Percentiles rank a stretch among this genome's conserved stretches.
Evolutionary conservation across 2,888 invertebrate genomes (phyloP).

Genomic region (Drosophila limbata): DNA sequence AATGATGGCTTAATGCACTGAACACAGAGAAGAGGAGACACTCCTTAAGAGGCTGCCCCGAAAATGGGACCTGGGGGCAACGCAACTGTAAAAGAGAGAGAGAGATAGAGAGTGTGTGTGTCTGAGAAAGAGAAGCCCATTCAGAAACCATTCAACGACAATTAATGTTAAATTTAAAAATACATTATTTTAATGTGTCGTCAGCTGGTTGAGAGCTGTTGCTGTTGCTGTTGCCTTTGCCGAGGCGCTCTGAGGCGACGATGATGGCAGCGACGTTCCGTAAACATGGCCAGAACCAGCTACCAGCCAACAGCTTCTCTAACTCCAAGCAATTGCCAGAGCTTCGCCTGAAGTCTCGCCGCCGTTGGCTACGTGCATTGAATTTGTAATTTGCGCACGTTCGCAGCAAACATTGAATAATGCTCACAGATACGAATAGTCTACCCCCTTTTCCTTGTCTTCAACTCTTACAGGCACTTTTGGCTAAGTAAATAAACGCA

Average conservation of each 20-base stretch:
- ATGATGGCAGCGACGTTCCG: slow-evolving; percentile 60
- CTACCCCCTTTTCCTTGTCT: slow-evolving; percentile 2
- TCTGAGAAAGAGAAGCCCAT: slow-evolving; percentile 41
- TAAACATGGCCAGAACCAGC: slow-evolving; percentile 52
- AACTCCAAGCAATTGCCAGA: slow-evolving; percentile 2
- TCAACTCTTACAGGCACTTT: slow-evolving; percentile 56
- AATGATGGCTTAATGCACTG: slow-evolving; percentile 77
- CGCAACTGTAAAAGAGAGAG: not conserved
- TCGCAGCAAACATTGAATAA: slow-evolving; percentile 78
- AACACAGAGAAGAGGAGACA: slow-evolving; percentile 19
- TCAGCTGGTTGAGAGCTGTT: slow-evolving; percentile 62
- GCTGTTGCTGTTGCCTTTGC: not conserved
- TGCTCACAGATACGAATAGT: slow-evolving; percentile 74
- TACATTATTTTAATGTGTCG: slow-evolving; percentile 81
- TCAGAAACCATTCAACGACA: slow-evolving; percentile 74
- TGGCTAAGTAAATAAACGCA: slow-evolving; percentile 72
- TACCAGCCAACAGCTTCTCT: slow-evolving; percentile 19
- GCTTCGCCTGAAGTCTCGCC: slow-evolving; percentile 44
- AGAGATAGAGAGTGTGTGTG: not conserved
- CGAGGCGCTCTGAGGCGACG: slow-evolving; percentile 46
- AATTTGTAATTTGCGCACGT: slow-evolving; percentile 82
- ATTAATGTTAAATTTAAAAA: slow-evolving; percentile 81
- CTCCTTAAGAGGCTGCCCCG: slow-evolving; percentile 26
- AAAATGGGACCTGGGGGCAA: slow-evolving; percentile 1
- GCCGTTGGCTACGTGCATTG: slow-evolving; percentile 74